Evolutionary conservation across 2,888 invertebrate species (phyloP), one percentile per base, ranked within the genome.

Genomic region (Drosophila mettleri): DNA sequence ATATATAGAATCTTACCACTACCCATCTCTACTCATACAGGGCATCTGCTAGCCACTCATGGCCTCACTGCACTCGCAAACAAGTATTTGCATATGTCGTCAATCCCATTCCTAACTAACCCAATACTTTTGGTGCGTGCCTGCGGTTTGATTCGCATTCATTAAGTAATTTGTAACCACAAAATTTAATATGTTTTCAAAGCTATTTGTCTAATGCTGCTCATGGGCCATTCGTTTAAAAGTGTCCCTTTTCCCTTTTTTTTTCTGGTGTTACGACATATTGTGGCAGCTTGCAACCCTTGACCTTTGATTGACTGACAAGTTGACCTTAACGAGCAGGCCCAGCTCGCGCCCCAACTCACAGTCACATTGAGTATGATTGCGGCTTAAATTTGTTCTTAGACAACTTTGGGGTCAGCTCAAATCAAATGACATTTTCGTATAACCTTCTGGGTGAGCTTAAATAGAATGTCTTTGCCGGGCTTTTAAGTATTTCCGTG

Each of bases 251-350:
- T 69, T 72, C 9, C 3, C 9, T 16, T 54, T 27, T 38, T 4
- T 10, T 18, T 18, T 16, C 22, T 14, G 45, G 12, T 22, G 52
- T 12, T 45, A 18, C 46, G 6, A n/a, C 43, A 45, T 27, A 45
- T 45, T 45, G 43, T 45, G 24, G 31, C 33, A 49, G 57, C 24
- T 36, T 43, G 39, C 34, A 69, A 77, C 78, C 78, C 85, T 82
- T 85, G 81, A 86, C 87, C 85, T 75, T 80, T 86, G 87, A 86
- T 86, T 86, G 85, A 86, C 85, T 85, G 83, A 78, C 86, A 86
- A 86, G 76, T 83, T 83, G 83, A 59, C 78, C 78, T 66, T 78
- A 82, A 83, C 81, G 76, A 82, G 66, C 71, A 36, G 46, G 54
- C 69, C 60, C 38, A 38, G 22, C 33, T 49, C 22, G 33, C 29